Evolutionary conservation across 2,113 vertebrate genomes (phyloP).

Genomic region (Recurvirostra avosetta): DNA sequence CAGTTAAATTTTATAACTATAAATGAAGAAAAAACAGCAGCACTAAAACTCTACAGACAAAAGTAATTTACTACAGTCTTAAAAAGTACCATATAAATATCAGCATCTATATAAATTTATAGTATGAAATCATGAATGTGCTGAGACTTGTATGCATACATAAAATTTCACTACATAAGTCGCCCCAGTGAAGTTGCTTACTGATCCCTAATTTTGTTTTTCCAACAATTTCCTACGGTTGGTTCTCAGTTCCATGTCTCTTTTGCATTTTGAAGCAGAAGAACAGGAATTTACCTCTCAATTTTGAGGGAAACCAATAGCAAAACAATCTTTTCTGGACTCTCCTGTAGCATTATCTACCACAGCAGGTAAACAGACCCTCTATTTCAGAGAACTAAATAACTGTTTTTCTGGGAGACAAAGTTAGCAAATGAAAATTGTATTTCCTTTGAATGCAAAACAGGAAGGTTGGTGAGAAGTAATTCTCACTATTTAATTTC

Average conservation of each 20-base stretch:
- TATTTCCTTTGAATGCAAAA: background rate
- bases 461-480: background rate
- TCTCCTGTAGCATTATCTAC: background rate
- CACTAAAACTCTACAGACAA: background rate
- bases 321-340: background rate
- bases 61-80: constrained; percentile 34
- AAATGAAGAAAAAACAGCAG: constrained; percentile 50
- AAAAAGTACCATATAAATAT: constrained; percentile 48
- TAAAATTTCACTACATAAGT: background rate
- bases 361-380: background rate
- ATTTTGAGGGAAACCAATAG: background rate
- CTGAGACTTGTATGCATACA: background rate
- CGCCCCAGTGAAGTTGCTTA: background rate
- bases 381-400: background rate
- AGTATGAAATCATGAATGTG: background rate
- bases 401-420: background rate
- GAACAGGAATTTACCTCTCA: background rate
- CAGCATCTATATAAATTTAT: constrained; percentile 1
- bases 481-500: background rate
- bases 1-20: background rate
- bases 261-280: background rate
- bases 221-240: background rate
- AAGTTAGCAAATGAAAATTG: background rate
- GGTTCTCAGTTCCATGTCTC: background rate
- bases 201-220: background rate